Percentiles rank a stretch among this genome's conserved stretches.
These are phyloP conservation scores for Lynx canadensis DNA, from an alignment of 2,113 vertebrate genomes.

Conservation along the genomic window DNA sequence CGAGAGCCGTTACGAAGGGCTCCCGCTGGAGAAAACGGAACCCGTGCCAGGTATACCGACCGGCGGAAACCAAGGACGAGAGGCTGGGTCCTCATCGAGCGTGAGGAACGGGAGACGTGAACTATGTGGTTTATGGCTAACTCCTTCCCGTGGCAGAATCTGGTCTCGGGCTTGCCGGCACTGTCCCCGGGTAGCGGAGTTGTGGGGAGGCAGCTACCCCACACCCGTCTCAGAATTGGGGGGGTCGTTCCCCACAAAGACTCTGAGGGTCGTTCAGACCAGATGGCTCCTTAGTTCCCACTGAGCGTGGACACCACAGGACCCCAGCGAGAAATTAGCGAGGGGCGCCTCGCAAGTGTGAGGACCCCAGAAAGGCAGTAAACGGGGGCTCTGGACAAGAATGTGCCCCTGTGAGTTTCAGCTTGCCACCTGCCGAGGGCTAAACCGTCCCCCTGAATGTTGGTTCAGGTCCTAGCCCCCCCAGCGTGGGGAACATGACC, in stretches of 20 bases:
- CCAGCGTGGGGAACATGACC: too few relatives aligned
- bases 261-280: not conserved
- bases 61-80: not conserved
- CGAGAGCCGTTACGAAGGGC: accelerated
- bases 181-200: too few relatives aligned
- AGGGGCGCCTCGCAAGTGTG: not conserved
- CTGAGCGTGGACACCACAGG: accelerated
- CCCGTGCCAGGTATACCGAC: accelerated
- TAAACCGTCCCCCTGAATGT: too few relatives aligned
- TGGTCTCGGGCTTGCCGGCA: too few relatives aligned
- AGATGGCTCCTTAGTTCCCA: accelerated
- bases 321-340: not conserved
- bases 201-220: not conserved
- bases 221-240: not conserved
- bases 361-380: too few relatives aligned
- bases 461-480: not conserved
- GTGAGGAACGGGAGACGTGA: not conserved
- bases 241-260: not conserved
- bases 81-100: not conserved
- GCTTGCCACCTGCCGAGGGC: not conserved
- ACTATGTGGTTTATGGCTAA: not conserved
- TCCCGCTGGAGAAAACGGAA: too few relatives aligned
- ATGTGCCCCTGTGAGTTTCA: not conserved
- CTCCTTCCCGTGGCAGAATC: accelerated
- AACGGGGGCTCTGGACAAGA: too few relatives aligned